Percentiles rank a stretch among this genome's conserved stretches.
These are phyloP conservation scores for Arenaria interpres DNA, from an alignment of 2,113 vertebrate genomes.

Conservation along the genomic window DNA sequence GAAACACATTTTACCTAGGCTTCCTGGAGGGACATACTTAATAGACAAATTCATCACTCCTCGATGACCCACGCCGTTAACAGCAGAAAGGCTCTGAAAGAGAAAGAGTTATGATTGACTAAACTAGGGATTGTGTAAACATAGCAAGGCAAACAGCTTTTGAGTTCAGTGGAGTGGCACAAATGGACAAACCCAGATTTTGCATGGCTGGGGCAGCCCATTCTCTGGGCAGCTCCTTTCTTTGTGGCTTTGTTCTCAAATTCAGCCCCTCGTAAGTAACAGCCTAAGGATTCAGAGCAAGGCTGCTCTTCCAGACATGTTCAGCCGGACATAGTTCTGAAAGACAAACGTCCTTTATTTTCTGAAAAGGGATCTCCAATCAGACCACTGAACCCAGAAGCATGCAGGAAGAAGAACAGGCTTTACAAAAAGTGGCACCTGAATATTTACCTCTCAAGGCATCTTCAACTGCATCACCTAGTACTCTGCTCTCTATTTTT, in stretches of 20 bases:
- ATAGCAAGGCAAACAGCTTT: not conserved
- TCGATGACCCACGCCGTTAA: constrained; percentile 68
- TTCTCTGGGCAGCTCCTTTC: not conserved
- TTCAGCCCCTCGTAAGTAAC: not conserved
- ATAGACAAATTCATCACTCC: constrained; percentile 76
- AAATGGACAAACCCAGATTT: not conserved
- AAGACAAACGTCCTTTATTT: not conserved
- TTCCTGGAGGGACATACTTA: constrained; percentile 73
- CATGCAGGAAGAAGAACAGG: not conserved
- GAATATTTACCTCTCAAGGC: not conserved
- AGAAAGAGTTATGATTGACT: not conserved
- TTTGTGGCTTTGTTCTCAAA: not conserved
- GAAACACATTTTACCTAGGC: constrained; percentile 56
- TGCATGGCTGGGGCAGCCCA: not conserved
- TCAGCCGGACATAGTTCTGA: not conserved
- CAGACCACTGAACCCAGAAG: not conserved
- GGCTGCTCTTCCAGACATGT: not conserved
- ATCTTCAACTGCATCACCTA: not conserved
- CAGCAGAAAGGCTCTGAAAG: constrained; percentile 70
- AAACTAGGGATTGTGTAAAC: not conserved
- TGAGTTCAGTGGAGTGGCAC: not conserved
- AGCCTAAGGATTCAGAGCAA: not conserved
- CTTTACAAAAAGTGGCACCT: not conserved
- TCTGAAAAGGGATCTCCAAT: not conserved
- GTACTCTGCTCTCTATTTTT: not conserved